Base-by-base conservation (phyloP, 2,113 vertebrate genomes). In the Aramus guarauna region DNA sequence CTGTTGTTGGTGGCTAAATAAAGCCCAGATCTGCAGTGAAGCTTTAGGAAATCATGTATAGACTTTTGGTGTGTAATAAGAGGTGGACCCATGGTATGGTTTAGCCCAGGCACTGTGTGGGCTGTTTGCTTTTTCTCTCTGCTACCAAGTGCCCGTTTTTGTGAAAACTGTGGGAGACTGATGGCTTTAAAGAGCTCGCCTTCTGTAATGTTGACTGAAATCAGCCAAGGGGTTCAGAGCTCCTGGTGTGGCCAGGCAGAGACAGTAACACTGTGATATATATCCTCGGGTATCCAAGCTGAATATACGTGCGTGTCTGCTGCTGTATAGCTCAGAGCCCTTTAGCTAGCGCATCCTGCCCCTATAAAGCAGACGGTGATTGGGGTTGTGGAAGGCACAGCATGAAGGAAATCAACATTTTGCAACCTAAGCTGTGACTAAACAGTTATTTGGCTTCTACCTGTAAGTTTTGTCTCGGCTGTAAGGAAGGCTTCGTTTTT, bases 231-330 rank as follows among this genome's bases (percentile, higher is more conserved):
- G 19, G 8, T 26, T 90, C 63, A 45, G 75, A 77, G 53, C 29
- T 74, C 9, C 59, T 36, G 47, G 18, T 15, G 39, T 34, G 32
- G 29, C 18, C 2, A 2, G 56, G 37, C 59, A 63, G 82, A 48
- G 29, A 3, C 22, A 27, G n/a, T 55, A 45, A 52, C 17, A 14
- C 32, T 34, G 2, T 29, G 63, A 41, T 24, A 0, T 3, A 6
- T 69, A 48, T 59, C 63, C 63, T 41, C 47, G 47, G 39, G 27
- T 45, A 4, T 53, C 63, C 50, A 36, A 20, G 48, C 43, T 85
- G 67, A 41, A 50, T 23, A 5, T 23, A 15, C 1, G 3, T 16
- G 34, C 9, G 13, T 56, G 63, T 37, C 37, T 90, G 58, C 64
- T 80, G 29, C 75, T 74, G 79, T 17, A 34, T 50, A 55, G 64